Evolutionary conservation across 2,888 invertebrate genomes (phyloP), one percentile per base, ranked within the genome.

Genomic region (Drosophila paramelanica): DNA sequence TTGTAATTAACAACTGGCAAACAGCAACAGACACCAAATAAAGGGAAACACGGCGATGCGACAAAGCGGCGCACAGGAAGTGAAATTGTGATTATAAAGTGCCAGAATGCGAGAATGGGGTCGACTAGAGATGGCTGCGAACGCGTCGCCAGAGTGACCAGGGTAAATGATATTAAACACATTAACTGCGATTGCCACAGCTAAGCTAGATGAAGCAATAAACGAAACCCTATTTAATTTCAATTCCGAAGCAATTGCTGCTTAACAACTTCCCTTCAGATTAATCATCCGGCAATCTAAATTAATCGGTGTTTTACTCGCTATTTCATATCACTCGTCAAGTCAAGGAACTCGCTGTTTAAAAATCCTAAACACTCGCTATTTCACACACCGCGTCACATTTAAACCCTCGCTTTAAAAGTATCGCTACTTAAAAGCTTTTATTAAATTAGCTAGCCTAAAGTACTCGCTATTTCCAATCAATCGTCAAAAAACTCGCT

Each of bases 1-100:
- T 69, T 67, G 68, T 66, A 68, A 52, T 82, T 82, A 82, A 85
- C 85, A 81, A 70, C 59, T 49, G 58, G 55, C 62, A 74, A 78
- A 74, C 67, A 70, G 59, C 43, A 50, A 50, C 55, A 55, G 61
- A 53, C 56, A 43, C 38, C 60, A 41, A 53, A 42, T 36, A 41
- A 10, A 61, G 39, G 25, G 13, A 46, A 45, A 36, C 55, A 36
- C 25, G 8, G 8, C 23, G 23, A 31, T 41, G 38, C 10, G 10
- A 27, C 11, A 38, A 6, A n/a, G 20, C 1, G 33, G 7, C 42
- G 42, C 20, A 51, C 31, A 31, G 11, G 25, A 60, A 17, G 23
- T 31, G 57, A 2, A 39, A 46, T 14, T 20, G 25, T 36, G 10
- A 31, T 45, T 14, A 41, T 52, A 17, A 57, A 57, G 13, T n/a